Evolutionary conservation across 2,888 invertebrate species (phyloP), one percentile per base, ranked within the genome.

Genomic region (Bombylius discolor): DNA sequence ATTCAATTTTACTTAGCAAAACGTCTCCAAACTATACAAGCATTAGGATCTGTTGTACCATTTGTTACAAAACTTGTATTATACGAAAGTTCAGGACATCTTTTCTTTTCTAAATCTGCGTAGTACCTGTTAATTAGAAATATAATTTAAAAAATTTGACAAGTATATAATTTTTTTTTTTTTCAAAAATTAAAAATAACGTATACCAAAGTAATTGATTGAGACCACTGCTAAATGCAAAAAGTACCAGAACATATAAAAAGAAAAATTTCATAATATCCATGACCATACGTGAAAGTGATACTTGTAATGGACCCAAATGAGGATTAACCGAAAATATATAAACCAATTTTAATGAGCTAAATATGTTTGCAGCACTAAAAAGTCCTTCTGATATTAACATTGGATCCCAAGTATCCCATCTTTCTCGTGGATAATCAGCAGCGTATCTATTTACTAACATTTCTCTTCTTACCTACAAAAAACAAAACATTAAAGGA

Each of bases 371-470:
- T 62, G 98, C 98, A 23, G 97, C 95, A 14, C 98, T 97, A 77
- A 98, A 98, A 54, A 98, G 81, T 42, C 94, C 95, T 75, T 95
- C 95, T 34, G 94, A 91, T n/a, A 81, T 89, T 64, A 98, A 81
- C 87, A 96, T 97, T 23, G 98, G 98, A 75, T 98, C 98, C 90
- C 94, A 97, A 7, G 96, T 89, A 75, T 97, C 94, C 97, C 98
- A 98, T 64, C 92, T 80, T 73, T 92, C 89, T 58, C 97, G 81
- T 52, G 87, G 85, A 63, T 85, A 79, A 67, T 84, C 83, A 6
- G 76, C 72, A 68, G 82, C 80, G 59, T 78, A 75, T 36, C 77
- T 76, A 7, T 80, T 79, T 56, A 75, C 71, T 36, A 79, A 76
- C 76, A 81, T 81, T 73, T 88, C 87, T 64, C 84, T 83, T 68